Conservation (phyloP, 64 coral and sea anemone species). For the Pocillopora verrucosa region DNA sequence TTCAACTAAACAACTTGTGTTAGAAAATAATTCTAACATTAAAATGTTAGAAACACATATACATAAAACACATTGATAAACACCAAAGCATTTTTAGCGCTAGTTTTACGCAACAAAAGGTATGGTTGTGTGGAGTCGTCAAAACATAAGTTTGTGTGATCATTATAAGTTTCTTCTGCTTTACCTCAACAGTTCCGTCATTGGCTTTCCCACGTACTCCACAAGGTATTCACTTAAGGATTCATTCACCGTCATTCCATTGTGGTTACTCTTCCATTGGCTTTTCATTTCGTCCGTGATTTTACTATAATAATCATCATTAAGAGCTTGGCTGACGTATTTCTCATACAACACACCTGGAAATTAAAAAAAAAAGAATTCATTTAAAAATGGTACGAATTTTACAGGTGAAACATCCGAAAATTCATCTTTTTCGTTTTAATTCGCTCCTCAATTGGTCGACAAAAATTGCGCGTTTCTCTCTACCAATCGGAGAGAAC, state of each 20-base stretch:
- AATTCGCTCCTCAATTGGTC: no score
- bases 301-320: slow-evolving; percentile 13
- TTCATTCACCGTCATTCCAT: slow-evolving; percentile 49
- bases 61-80: no score
- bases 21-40: no score
- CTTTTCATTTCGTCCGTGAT: slow-evolving; percentile 10
- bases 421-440: neutral
- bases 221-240: slow-evolving; percentile 70
- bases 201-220: slow-evolving; percentile 67
- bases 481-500: no score
- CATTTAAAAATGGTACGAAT: neutral
- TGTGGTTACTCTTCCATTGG: slow-evolving; percentile 34
- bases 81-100: no score
- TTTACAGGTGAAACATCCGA: neutral
- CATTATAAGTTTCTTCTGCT: neutral
- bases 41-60: no score
- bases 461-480: no score
- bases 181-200: slow-evolving; percentile 45
- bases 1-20: no score
- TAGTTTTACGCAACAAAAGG: no score
- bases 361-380: neutral
- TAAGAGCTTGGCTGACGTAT: neutral
- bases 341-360: slow-evolving; percentile 40
- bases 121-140: no score
- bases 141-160: neutral